These are phyloP conservation scores for Delia radicum DNA, from an alignment of 1,140 invertebrate species.

Conservation along the genomic window DNA sequence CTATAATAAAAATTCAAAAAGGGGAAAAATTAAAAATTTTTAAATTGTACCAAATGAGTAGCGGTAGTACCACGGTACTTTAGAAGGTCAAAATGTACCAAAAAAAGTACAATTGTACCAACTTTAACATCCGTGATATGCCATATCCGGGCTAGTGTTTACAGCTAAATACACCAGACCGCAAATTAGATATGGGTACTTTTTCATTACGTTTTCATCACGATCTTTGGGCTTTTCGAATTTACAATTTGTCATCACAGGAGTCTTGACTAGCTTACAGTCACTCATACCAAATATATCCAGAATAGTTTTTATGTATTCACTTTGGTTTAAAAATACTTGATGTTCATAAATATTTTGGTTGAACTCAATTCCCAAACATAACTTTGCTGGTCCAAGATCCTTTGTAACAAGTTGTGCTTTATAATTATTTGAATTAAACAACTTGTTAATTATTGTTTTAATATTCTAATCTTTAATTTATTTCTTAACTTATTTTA, in stretches of 20 bases:
- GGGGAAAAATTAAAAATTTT: too few relatives aligned
- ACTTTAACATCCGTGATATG: too few relatives aligned
- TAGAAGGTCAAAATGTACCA: too few relatives aligned
- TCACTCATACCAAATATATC: slow-evolving; percentile 28
- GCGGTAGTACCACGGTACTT: too few relatives aligned
- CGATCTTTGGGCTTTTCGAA: neutral
- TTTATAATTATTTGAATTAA: too few relatives aligned
- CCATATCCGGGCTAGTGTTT: slow-evolving; percentile 54
- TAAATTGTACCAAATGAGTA: too few relatives aligned
- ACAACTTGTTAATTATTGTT: too few relatives aligned
- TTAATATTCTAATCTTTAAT: too few relatives aligned
- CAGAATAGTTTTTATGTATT: neutral
- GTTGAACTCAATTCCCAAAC: slow-evolving; percentile 1
- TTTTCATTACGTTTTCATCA: slow-evolving; percentile 4
- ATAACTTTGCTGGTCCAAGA: neutral
- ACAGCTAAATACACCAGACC: slow-evolving; percentile 32
- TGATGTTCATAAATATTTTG: neutral
- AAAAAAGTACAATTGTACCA: too few relatives aligned
- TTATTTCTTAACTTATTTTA: too few relatives aligned
- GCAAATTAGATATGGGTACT: slow-evolving; percentile 27
- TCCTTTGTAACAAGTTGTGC: too few relatives aligned
- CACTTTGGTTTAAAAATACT: neutral
- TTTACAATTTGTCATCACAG: slow-evolving; percentile 8
- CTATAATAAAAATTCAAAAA: too few relatives aligned
- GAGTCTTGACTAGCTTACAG: slow-evolving; percentile 10